Evolutionary conservation across 1,140 invertebrate genomes (phyloP).

Genomic region (Magallana ariakensis): DNA sequence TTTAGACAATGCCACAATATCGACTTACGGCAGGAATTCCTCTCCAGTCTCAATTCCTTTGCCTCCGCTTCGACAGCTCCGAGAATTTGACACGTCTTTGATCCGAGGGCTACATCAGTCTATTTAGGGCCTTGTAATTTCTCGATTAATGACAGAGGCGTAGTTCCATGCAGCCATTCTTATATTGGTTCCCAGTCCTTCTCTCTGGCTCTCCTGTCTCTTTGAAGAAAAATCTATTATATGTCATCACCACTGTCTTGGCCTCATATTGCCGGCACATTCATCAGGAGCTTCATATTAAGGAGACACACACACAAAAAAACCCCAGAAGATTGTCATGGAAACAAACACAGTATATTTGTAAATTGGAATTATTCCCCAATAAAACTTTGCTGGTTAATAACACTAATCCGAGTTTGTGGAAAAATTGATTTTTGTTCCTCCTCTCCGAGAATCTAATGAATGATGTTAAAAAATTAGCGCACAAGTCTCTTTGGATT

Average conservation of each 20-base stretch:
- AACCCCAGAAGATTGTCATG: background rate
- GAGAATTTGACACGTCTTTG: background rate
- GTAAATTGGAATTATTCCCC: conserved; percentile 10
- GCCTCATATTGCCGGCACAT: background rate
- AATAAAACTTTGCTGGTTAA: background rate
- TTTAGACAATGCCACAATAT: conserved; percentile 1
- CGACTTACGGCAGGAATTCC: background rate
- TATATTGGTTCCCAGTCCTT: background rate
- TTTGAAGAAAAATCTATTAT: background rate
- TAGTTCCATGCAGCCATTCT: background rate
- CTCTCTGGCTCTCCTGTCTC: background rate
- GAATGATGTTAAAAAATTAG: background rate
- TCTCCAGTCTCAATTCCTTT: background rate
- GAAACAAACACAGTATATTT: background rate
- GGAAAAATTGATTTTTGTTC: conserved; percentile 27
- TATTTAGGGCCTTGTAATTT: background rate
- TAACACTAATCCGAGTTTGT: background rate
- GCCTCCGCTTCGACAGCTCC: background rate
- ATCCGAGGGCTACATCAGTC: background rate
- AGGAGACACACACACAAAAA: background rate
- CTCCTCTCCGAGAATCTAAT: background rate
- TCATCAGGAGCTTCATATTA: background rate
- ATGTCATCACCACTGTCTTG: background rate
- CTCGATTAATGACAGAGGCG: background rate
- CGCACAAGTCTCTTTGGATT: background rate